Evolutionary conservation across 2,888 invertebrate genomes (phyloP).

Genomic region (Sepioteuthis lessoniana): DNA sequence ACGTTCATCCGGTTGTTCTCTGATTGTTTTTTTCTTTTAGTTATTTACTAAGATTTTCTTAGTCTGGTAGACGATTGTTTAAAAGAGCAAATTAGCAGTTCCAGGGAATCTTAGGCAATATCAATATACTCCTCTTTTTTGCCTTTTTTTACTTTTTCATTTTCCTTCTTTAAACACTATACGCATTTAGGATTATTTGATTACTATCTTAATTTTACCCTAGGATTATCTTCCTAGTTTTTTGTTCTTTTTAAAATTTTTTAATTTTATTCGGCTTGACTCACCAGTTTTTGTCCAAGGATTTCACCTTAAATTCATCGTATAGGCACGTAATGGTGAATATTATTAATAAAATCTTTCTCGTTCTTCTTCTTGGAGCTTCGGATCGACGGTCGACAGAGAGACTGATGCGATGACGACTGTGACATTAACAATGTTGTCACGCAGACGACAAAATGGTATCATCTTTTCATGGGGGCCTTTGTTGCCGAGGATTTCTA

Average conservation of each 20-base stretch:
- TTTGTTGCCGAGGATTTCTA: background rate
- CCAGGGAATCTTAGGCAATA: no score
- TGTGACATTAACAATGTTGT: background rate
- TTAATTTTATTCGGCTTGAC: background rate
- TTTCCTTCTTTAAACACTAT: background rate
- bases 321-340: background rate
- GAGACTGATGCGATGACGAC: background rate
- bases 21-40: background rate
- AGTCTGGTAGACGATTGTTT: background rate
- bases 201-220: background rate
- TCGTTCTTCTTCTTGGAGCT: background rate
- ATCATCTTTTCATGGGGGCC: background rate
- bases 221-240: background rate
- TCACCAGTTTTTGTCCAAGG: background rate
- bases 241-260: background rate
- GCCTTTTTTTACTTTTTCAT: background rate
- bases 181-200: background rate
- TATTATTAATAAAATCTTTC: background rate
- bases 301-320: background rate
- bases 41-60: background rate
- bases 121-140: no score
- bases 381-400: background rate
- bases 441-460: background rate
- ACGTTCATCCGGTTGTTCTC: background rate
- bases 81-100: no score